Evolutionary conservation across 1,140 invertebrate species (phyloP).

Genomic region (Nebria ingens): DNA sequence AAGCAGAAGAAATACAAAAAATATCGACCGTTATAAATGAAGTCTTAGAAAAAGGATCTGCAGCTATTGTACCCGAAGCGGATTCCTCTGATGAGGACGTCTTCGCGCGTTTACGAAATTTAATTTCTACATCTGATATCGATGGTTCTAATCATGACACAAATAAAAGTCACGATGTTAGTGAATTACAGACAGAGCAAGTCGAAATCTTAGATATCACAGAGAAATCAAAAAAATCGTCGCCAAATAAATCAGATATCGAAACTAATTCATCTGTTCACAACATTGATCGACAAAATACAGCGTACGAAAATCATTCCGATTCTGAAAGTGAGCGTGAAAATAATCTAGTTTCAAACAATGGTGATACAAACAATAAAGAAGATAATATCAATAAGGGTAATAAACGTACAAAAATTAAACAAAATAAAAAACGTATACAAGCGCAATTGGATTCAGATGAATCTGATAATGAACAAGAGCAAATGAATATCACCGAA

Average conservation of each 20-base stretch:
- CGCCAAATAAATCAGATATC: neutral
- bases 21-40: constrained; percentile 34
- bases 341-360: constrained; percentile 13
- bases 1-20: constrained; percentile 35
- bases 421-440: constrained; percentile 12
- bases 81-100: constrained; percentile 18
- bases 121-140: constrained; percentile 11
- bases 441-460: constrained; percentile 6
- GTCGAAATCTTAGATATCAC: constrained; percentile 8
- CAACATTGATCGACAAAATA: neutral
- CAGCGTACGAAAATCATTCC: neutral
- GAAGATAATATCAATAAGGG: constrained; percentile 15
- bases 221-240: too few species aligned
- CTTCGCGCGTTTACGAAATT: constrained; percentile 15
- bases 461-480: constrained; percentile 12
- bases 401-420: constrained; percentile 12
- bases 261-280: neutral
- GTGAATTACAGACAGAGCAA: constrained; percentile 10
- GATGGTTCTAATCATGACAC: constrained; percentile 18
- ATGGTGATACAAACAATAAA: constrained; percentile 21
- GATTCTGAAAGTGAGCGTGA: neutral
- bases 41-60: constrained; percentile 35
- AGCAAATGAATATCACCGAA: neutral
- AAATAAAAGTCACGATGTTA: constrained; percentile 18
- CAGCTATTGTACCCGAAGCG: constrained; percentile 16